Conservation (phyloP, 2,113 vertebrate species). For the Isurus oxyrinchus region DNA sequence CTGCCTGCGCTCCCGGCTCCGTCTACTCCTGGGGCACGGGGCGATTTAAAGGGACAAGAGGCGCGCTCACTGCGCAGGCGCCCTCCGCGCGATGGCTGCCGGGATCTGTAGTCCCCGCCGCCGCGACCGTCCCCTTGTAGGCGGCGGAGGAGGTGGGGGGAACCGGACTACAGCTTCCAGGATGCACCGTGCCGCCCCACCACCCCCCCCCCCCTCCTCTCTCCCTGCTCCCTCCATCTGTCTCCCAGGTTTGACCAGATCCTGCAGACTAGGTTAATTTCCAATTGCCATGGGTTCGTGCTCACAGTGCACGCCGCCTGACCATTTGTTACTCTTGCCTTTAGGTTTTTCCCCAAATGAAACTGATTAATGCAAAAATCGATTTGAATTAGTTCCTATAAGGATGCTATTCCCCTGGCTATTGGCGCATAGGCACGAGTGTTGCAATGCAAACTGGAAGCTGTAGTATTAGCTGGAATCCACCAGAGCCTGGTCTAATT, state of each 20-base stretch:
- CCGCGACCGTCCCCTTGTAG: not conserved
- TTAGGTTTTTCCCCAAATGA: not conserved
- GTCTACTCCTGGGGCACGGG: constrained; percentile 44
- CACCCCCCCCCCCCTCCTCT: not conserved
- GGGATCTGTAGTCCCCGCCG: constrained; percentile 47
- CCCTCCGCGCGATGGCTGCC: constrained; percentile 45
- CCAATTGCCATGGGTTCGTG: not conserved
- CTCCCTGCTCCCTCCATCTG: not conserved
- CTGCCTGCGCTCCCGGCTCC: constrained; percentile 35
- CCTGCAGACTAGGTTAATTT: too few relatives aligned
- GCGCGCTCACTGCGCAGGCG: not conserved
- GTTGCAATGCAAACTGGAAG: not conserved
- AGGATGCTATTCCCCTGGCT: not conserved
- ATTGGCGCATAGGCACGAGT: not conserved
- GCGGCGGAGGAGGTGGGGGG: not conserved
- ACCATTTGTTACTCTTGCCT: not conserved
- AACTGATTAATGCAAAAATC: not conserved
- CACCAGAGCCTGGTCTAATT: not conserved
- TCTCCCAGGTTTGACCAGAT: not conserved
- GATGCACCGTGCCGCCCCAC: not conserved
- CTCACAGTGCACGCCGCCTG: not conserved
- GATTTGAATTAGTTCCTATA: not conserved
- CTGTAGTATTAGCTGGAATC: too few relatives aligned
- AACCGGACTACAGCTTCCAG: not conserved
- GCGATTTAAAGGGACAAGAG: not conserved